These are phyloP conservation scores for Paradisaea rubra DNA, from an alignment of 2,113 vertebrate genomes.

Conservation along the genomic window DNA sequence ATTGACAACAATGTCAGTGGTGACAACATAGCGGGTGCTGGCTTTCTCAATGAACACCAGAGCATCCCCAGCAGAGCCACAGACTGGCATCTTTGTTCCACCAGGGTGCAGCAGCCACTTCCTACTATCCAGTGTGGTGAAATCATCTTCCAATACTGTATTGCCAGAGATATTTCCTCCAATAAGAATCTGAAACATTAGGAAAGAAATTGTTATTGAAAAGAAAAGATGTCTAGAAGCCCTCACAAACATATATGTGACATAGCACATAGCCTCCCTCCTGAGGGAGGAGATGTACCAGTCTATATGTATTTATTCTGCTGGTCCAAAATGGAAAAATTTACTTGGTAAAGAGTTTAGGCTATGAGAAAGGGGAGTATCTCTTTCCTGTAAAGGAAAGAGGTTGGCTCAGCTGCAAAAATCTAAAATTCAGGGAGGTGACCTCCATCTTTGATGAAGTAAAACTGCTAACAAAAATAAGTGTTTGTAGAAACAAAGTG, in stretches of 20 bases:
- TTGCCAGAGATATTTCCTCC: slow-evolving; percentile 95
- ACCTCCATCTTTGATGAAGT: not conserved
- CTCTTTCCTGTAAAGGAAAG: not conserved
- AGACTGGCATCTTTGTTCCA: slow-evolving; percentile 94
- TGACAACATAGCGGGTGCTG: slow-evolving; percentile 92
- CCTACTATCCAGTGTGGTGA: slow-evolving; percentile 84
- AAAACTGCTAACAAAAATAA: not conserved
- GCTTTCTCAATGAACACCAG: slow-evolving; percentile 98
- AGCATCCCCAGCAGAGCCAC: slow-evolving; percentile 89
- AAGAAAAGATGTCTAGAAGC: not conserved
- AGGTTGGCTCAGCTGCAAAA: not conserved
- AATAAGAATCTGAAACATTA: slow-evolving; percentile 83
- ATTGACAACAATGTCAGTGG: slow-evolving; percentile 90
- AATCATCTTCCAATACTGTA: slow-evolving; percentile 93
- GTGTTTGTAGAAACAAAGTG: not conserved
- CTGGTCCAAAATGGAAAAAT: not conserved
- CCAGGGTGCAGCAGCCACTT: slow-evolving; percentile 97
- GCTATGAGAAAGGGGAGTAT: not conserved
- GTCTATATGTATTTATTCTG: not conserved
- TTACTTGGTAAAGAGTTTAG: not conserved
- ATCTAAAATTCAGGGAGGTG: not conserved
- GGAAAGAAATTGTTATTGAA: not conserved
- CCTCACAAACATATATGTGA: not conserved
- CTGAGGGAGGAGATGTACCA: not conserved
- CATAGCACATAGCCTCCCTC: too few relatives aligned